A percentile compares a stretch with the other conserved stretches of the same genome.
Evolutionary conservation across 2,888 invertebrate species (phyloP).

Genomic region (Tenthredo livida): DNA sequence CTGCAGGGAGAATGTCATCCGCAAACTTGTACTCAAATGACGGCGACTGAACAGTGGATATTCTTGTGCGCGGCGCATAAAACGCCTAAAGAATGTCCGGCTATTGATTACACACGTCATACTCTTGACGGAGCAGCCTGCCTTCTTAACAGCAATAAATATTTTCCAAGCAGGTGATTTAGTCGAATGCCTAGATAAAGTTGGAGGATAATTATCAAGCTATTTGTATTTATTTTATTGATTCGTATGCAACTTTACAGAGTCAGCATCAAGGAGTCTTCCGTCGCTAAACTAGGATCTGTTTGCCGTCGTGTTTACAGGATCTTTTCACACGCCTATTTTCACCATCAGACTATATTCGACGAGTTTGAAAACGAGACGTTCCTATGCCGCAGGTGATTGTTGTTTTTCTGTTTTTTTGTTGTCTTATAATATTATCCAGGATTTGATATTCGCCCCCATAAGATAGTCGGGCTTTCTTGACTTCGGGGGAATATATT

Average conservation of each 20-base stretch:
- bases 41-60: constrained; percentile 99
- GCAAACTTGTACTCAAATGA: constrained; percentile 99
- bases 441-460: neutral
- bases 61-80: constrained; percentile 99
- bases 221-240: neutral
- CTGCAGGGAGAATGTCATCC: constrained; percentile 98
- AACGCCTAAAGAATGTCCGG: constrained; percentile 99
- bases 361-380: constrained; percentile 99
- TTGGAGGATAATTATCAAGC: neutral
- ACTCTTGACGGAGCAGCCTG: constrained; percentile 99
- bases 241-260: constrained; percentile 78
- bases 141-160: constrained; percentile 99
- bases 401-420: neutral
- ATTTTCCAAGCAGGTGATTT: constrained; percentile 97
- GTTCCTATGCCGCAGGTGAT: constrained; percentile 89
- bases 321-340: constrained; percentile 99
- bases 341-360: constrained; percentile 97
- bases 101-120: constrained; percentile 99
- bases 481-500: constrained; percentile 1
- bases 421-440: too few relatives aligned
- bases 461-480: neutral
- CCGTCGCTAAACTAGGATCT: constrained; percentile 98
- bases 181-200: constrained; percentile 44
- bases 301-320: constrained; percentile 99
- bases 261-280: constrained; percentile 99